These are phyloP conservation scores for Timema podura DNA, from an alignment of 2,888 invertebrate genomes.

Conservation along the genomic window DNA sequence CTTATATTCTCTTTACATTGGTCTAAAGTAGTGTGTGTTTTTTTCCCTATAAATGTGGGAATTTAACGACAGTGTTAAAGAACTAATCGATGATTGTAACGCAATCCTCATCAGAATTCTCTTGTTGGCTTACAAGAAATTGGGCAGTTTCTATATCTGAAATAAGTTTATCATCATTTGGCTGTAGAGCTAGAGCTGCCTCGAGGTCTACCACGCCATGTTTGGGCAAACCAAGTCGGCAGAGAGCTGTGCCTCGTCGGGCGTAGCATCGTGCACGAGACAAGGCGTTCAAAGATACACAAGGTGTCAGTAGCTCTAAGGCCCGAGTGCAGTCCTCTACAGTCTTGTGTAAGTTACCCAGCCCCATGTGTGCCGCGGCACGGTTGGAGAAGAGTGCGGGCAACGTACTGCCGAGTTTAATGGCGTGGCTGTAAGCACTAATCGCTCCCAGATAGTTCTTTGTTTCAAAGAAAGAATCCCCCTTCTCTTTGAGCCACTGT, in stretches of 20 bases:
- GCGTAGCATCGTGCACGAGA: slow-evolving; percentile 70
- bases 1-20: no score
- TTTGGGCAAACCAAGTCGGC: slow-evolving; percentile 61
- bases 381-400: slow-evolving; percentile 71
- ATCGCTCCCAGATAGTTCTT: slow-evolving; percentile 76
- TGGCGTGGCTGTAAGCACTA: slow-evolving; percentile 76
- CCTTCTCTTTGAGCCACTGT: slow-evolving; percentile 76
- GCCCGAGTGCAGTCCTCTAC: slow-evolving; percentile 57
- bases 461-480: slow-evolving; percentile 68
- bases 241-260: slow-evolving; percentile 69
- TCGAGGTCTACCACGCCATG: slow-evolving; percentile 73
- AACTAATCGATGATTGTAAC: no score
- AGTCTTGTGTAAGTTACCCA: slow-evolving; percentile 70
- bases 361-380: slow-evolving; percentile 72
- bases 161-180: slow-evolving; percentile 57
- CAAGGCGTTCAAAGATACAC: slow-evolving; percentile 64
- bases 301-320: slow-evolving; percentile 68
- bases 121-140: slow-evolving; percentile 24
- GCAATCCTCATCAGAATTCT: no score
- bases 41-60: no score
- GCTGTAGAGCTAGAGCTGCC: slow-evolving; percentile 63
- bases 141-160: slow-evolving; percentile 51
- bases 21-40: no score
- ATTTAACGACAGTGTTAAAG: no score
- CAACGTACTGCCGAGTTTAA: slow-evolving; percentile 66